Conservation (phyloP, 2,113 vertebrate genomes). For the Planiliza haematocheilus region DNA sequence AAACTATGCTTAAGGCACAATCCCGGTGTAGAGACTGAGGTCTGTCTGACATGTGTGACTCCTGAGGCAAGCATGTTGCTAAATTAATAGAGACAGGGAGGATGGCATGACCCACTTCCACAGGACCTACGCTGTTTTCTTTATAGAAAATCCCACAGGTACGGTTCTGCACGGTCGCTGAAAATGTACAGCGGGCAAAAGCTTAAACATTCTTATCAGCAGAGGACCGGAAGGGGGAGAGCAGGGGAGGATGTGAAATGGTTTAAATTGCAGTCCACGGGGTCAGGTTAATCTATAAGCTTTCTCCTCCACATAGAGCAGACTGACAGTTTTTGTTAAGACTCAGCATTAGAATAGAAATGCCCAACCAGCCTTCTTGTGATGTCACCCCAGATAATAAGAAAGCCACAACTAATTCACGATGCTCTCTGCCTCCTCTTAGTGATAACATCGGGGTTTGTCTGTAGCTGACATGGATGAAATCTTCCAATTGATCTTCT, state of each 20-base stretch:
- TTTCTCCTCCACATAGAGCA: constrained; percentile 6
- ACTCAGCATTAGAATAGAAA: constrained; percentile 25
- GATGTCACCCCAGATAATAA: constrained; percentile 47
- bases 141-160: constrained; percentile 55
- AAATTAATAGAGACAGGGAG: constrained; percentile 69
- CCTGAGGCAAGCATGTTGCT: constrained; percentile 66
- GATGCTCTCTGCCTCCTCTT: constrained; percentile 20
- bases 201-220: constrained; percentile 39
- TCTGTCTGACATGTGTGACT: constrained; percentile 72
- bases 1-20: constrained; percentile 72
- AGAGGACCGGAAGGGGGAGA: constrained; percentile 29
- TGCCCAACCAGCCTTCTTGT: constrained; percentile 52
- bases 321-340: constrained; percentile 1
- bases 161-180: constrained; percentile 19
- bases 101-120: constrained; percentile 77
- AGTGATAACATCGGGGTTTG: constrained; percentile 26
- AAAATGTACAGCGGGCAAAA: constrained; percentile 19
- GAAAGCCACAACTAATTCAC: constrained; percentile 7
- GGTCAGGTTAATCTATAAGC: constrained; percentile 34
- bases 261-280: constrained; percentile 30
- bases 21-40: constrained; percentile 55
- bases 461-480: not conserved
- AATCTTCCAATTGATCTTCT: constrained; percentile 9
- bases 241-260: not conserved
- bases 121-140: constrained; percentile 44